Base-by-base conservation (phyloP, 2,797 vertebrate genomes). In the Menidia menidia region DNA sequence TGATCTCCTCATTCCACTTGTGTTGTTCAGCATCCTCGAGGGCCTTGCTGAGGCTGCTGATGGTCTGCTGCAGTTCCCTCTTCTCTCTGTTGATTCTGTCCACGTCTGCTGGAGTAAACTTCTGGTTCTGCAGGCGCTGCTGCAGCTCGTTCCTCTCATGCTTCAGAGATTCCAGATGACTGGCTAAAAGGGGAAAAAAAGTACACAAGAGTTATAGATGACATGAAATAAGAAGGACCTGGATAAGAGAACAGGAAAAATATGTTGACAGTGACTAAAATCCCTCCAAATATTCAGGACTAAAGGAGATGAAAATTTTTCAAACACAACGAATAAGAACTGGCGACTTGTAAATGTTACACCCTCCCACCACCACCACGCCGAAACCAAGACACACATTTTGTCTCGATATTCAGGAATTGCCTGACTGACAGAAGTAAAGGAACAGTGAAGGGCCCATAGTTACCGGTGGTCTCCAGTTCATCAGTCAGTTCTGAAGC, bases 11-110 rank as follows among this genome's bases (percentile, higher is more conserved):
- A 55, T 95, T 96, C 98, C 97, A 98, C 86, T 95, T 87, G 41
- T 96, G 95, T 78, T 96, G 94, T 61, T 98, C 92, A 10, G 95
- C 94, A 25, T 95, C 92, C 71, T 97, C 95, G 3, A 97, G 83
- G 73, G 94, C 95, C 73, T 94, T 96, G 63, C 66, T 95, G 82
- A 97, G 90, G 65, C 90, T 95, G 80, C 91, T 82, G 83, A 96
- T 94, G 12, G 95, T 94, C 85, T 97, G 96, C 33, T 96, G 95
- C 64, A 99, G 89, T 71, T 98, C 96, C 62, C 93, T 94, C 81
- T 94, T 96, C 90, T 99, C 97, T 12, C 95, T 91, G 80, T 98
- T 97, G 89, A 99, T 96, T 86, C 96, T 95, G 84, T 99, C 96
- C 0, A 98, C 96, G 51, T 99, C 98, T 0, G 96, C 96, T 48